Conservation (phyloP, 2,888 invertebrate species). For the Dryadula phaetusa region DNA sequence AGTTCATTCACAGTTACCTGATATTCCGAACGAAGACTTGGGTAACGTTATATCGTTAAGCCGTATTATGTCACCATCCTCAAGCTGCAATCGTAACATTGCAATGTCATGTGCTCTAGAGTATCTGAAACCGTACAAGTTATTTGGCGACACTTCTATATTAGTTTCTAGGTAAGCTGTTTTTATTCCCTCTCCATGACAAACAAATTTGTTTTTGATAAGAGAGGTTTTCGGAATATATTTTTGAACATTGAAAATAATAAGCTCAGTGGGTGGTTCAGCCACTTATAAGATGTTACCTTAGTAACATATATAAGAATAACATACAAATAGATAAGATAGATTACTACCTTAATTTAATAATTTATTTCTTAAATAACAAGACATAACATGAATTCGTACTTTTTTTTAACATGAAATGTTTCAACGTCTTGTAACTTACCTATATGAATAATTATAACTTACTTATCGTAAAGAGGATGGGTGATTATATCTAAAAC, state of each 20-base stretch:
- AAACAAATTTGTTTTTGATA: conserved; percentile 42
- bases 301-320: neutral
- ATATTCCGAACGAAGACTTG: conserved; percentile 66
- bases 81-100: conserved; percentile 60
- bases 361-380: neutral
- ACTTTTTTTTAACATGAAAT: neutral
- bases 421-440: neutral
- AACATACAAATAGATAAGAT: conserved; percentile 12
- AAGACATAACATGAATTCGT: neutral
- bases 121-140: conserved; percentile 63
- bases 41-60: conserved; percentile 62
- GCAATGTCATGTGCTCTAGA: conserved; percentile 75
- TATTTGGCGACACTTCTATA: conserved; percentile 26
- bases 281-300: neutral
- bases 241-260: conserved; percentile 14
- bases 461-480: conserved; percentile 67
- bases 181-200: conserved; percentile 34
- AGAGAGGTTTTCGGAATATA: conserved; percentile 16
- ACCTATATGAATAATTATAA: neutral
- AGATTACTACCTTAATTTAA: neutral
- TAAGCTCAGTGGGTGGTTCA: conserved; percentile 19
- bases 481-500: conserved; percentile 63
- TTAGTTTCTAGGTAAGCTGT: conserved; percentile 35
- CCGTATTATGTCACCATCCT: conserved; percentile 58
- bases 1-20: conserved; percentile 61